Percentiles rank a stretch among this genome's conserved stretches.
phyloP scores from a whole-genome alignment of 2,888 invertebrate genomes.

The Calameuta filiformis region DNA sequence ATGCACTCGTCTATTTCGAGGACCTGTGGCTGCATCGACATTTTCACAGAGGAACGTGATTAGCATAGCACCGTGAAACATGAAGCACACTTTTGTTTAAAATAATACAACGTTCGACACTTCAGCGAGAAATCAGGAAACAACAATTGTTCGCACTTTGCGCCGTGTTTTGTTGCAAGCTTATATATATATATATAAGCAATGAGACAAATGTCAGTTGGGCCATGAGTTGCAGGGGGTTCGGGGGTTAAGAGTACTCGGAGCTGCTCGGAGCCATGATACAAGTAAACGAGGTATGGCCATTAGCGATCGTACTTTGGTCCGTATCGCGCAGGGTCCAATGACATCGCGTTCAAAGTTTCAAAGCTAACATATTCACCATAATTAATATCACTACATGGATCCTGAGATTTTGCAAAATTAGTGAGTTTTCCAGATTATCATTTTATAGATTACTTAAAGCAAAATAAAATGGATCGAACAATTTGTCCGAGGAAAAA shows the following conservation, averaged over 20 bases:
- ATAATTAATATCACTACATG: no score
- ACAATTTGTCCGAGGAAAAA: no score
- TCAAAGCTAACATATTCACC: no score
- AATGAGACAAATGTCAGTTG: background rate
- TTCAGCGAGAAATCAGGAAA: background rate
- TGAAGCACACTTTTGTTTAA: background rate
- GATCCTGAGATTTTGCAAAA: no score
- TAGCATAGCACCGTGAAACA: background rate
- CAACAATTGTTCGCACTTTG: background rate
- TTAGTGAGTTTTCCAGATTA: no score
- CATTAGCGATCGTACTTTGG: no score
- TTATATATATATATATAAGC: background rate
- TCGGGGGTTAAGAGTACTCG: background rate
- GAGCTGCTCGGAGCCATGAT: background rate
- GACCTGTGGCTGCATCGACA: conserved; percentile 38
- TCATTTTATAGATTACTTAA: no score
- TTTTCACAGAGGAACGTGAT: conserved; percentile 23
- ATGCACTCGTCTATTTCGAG: conserved; percentile 43
- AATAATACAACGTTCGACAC: background rate
- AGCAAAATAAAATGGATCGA: no score
- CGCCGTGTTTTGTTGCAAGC: background rate
- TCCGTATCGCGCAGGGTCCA: no score
- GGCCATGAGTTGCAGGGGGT: no score
- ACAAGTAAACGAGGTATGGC: no score
- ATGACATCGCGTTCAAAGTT: no score